These are phyloP conservation scores for Arrhopalites spinosus DNA, from an alignment of 2,888 invertebrate species.

Conservation along the genomic window DNA sequence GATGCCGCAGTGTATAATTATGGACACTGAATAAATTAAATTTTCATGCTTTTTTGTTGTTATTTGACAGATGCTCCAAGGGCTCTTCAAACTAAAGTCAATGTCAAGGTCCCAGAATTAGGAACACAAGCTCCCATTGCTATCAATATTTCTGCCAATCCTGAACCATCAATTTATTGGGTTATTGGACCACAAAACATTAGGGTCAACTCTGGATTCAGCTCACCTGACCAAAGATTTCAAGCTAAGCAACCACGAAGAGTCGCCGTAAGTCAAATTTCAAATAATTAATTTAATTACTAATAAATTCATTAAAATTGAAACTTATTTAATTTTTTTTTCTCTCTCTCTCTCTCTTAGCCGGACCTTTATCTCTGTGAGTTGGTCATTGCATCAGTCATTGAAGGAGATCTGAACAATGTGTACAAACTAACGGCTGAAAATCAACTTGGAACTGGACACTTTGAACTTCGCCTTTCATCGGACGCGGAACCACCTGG, in stretches of 20 bases:
- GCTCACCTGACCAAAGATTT: slow-evolving; percentile 34
- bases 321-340: background rate
- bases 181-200: slow-evolving; percentile 33
- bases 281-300: background rate
- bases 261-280: slow-evolving; percentile 37
- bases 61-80: slow-evolving; percentile 48
- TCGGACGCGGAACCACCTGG: slow-evolving; percentile 35
- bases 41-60: no score
- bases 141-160: slow-evolving; percentile 53
- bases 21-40: no score
- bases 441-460: slow-evolving; percentile 45
- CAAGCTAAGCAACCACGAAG: slow-evolving; percentile 34
- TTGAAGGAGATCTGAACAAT: slow-evolving; percentile 51
- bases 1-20: no score
- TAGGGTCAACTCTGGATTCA: slow-evolving; percentile 33
- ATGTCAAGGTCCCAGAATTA: slow-evolving; percentile 44
- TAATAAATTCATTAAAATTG: background rate
- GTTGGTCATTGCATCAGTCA: slow-evolving; percentile 46
- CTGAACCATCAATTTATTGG: slow-evolving; percentile 50
- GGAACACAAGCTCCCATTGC: slow-evolving; percentile 45
- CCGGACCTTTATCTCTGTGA: slow-evolving; percentile 42
- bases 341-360: slow-evolving; percentile 32
- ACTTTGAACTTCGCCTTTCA: slow-evolving; percentile 46
- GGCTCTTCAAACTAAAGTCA: slow-evolving; percentile 34
- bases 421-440: slow-evolving; percentile 42